These are phyloP conservation scores for Athalia rosae DNA, from an alignment of 2,888 invertebrate species.

Conservation along the genomic window DNA sequence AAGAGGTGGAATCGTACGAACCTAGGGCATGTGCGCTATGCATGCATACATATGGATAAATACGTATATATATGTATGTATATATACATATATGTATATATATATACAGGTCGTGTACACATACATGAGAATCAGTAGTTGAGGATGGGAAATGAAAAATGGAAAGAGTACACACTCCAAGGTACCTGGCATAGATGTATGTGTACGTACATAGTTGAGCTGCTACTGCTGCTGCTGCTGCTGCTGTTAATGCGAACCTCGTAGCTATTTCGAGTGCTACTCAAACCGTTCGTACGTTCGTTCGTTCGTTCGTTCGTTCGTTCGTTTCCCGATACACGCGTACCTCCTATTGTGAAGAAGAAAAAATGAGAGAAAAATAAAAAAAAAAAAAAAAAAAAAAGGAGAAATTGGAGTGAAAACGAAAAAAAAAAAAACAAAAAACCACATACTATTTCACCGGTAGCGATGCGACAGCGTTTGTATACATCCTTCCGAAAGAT, in stretches of 20 bases:
- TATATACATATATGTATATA: too few relatives aligned
- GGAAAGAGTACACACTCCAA: slow-evolving; percentile 36
- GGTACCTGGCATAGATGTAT: too few relatives aligned
- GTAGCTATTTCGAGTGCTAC: slow-evolving; percentile 29
- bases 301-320: slow-evolving; percentile 7
- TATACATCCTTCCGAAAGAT: too few relatives aligned
- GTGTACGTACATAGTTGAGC: neutral
- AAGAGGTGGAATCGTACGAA: neutral
- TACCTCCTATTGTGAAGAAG: neutral
- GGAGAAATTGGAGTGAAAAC: slow-evolving; percentile 33
- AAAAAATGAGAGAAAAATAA: neutral
- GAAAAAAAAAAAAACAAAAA: slow-evolving; percentile 45
- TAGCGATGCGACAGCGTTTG: too few relatives aligned
- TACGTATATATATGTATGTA: too few relatives aligned
- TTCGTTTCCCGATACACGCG: neutral
- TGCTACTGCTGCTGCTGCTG: neutral
- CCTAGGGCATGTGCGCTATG: neutral
- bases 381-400: neutral
- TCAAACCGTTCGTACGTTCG: slow-evolving; percentile 31
- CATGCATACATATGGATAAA: too few relatives aligned
- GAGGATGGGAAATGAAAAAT: slow-evolving; percentile 35
- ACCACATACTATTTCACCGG: neutral
- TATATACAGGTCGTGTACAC: too few relatives aligned
- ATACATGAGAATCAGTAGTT: too few relatives aligned
- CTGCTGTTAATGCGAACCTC: too few relatives aligned